Evolutionary conservation across 2,113 vertebrate genomes (phyloP).

Genomic region (Syrrhaptes paradoxus): DNA sequence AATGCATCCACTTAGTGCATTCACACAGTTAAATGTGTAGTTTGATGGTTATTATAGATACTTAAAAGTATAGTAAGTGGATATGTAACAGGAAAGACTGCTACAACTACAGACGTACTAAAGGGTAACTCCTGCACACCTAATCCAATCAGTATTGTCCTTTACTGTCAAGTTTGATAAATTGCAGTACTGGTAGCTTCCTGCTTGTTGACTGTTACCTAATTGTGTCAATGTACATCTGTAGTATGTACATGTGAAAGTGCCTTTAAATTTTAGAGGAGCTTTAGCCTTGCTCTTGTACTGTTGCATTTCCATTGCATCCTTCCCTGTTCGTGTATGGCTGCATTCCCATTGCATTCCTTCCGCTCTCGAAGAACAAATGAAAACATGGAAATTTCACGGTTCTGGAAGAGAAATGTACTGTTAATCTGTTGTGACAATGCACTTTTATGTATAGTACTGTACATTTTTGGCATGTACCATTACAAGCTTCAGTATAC

Average conservation of each 20-base stretch:
- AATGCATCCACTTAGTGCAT: slow-evolving; percentile 75
- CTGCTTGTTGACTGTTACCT: slow-evolving; percentile 85
- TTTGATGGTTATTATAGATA: slow-evolving; percentile 81
- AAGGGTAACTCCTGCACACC: slow-evolving; percentile 70
- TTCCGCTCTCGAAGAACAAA: slow-evolving; percentile 61
- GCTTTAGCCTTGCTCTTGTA: slow-evolving; percentile 84
- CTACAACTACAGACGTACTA: slow-evolving; percentile 69
- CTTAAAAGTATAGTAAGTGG: slow-evolving; percentile 78
- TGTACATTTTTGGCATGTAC: slow-evolving; percentile 96
- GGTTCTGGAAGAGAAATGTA: slow-evolving; percentile 79
- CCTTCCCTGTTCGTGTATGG: slow-evolving; percentile 66
- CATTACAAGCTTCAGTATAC: slow-evolving; percentile 86
- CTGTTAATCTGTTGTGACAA: slow-evolving; percentile 91
- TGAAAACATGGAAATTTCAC: slow-evolving; percentile 73
- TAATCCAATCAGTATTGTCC: slow-evolving; percentile 77
- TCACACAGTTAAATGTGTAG: slow-evolving; percentile 78
- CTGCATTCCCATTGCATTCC: slow-evolving; percentile 74
- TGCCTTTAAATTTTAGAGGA: slow-evolving; percentile 98
- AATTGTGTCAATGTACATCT: slow-evolving; percentile 88
- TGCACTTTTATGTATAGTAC: slow-evolving; percentile 97
- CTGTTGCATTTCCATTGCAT: slow-evolving; percentile 77
- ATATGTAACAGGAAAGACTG: slow-evolving; percentile 77
- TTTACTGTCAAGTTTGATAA: slow-evolving; percentile 77
- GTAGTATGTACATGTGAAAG: slow-evolving; percentile 97
- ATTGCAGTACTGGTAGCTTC: slow-evolving; percentile 81